Conservation (phyloP, 2,797 vertebrate species). For the Gymnothorax javanicus region DNA sequence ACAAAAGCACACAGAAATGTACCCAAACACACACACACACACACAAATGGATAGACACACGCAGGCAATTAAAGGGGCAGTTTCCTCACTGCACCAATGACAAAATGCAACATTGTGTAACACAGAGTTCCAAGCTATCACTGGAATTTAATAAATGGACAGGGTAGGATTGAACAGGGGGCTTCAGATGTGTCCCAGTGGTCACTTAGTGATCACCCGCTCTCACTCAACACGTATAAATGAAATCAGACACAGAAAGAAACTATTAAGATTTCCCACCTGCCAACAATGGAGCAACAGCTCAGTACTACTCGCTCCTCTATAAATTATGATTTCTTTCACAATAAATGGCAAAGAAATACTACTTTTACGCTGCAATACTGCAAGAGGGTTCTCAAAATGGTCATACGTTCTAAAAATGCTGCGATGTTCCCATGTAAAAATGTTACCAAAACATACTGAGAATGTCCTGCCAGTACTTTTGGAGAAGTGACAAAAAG, state of each 20-base stretch:
- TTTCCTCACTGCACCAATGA: neutral
- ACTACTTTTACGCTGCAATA: neutral
- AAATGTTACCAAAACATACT: neutral
- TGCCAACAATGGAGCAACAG: neutral
- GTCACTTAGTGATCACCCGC: neutral
- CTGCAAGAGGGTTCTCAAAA: neutral
- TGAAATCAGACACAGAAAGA: neutral
- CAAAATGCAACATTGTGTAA: neutral
- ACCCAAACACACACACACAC: neutral
- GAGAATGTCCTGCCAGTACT: neutral
- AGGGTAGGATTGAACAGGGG: neutral
- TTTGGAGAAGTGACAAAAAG: neutral
- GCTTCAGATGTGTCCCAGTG: neutral
- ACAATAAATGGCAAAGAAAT: neutral
- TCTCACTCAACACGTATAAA: neutral
- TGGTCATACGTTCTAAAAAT: neutral
- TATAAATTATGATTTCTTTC: neutral
- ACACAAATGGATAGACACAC: neutral
- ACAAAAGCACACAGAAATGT: neutral
- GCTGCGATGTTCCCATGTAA: neutral
- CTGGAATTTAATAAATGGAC: neutral
- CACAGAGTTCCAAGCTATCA: neutral
- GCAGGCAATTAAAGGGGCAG: slow-evolving; percentile 4
- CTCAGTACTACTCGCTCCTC: neutral
- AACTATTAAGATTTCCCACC: neutral